These are phyloP conservation scores for Gastrophysa polygoni DNA, from an alignment of 2,888 invertebrate genomes.

Conservation along the genomic window DNA sequence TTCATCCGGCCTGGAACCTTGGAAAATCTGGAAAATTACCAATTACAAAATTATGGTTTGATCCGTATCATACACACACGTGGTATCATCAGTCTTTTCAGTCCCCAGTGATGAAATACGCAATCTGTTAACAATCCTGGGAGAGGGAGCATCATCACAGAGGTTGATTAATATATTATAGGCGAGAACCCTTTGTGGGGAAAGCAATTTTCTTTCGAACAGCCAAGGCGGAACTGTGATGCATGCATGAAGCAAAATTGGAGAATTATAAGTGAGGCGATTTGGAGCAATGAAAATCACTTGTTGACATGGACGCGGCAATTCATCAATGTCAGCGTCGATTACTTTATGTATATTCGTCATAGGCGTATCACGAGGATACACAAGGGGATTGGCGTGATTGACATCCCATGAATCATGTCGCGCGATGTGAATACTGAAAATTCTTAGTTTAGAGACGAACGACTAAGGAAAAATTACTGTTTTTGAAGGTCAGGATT, in stretches of 20 bases:
- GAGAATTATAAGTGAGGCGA: conserved; percentile 7
- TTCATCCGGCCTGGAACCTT: too few species aligned
- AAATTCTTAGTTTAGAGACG: too few species aligned
- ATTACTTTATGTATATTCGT: conserved; percentile 3
- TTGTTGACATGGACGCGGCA: conserved; percentile 3
- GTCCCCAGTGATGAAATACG: neutral
- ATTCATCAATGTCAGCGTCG: conserved; percentile 5
- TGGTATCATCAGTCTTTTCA: neutral
- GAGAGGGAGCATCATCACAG: too few species aligned
- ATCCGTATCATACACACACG: too few species aligned
- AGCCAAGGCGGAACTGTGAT: conserved; percentile 1
- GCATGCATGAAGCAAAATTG: conserved; percentile 7
- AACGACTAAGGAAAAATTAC: too few species aligned
- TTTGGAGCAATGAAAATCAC: conserved; percentile 12
- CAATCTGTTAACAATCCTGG: conserved; percentile 17
- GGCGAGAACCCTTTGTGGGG: neutral
- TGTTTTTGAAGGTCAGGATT: too few species aligned
- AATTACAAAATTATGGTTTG: too few species aligned
- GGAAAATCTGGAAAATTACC: too few species aligned
- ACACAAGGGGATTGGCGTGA: neutral
- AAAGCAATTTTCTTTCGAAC: neutral
- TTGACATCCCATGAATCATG: too few species aligned
- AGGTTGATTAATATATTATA: conserved; percentile 13
- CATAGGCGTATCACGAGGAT: neutral
- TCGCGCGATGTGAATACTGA: too few species aligned